A percentile compares a stretch with the other conserved stretches of the same genome.
Conservation (phyloP, 2,888 invertebrate species). For the Sinohyriopsis cumingii region DNA sequence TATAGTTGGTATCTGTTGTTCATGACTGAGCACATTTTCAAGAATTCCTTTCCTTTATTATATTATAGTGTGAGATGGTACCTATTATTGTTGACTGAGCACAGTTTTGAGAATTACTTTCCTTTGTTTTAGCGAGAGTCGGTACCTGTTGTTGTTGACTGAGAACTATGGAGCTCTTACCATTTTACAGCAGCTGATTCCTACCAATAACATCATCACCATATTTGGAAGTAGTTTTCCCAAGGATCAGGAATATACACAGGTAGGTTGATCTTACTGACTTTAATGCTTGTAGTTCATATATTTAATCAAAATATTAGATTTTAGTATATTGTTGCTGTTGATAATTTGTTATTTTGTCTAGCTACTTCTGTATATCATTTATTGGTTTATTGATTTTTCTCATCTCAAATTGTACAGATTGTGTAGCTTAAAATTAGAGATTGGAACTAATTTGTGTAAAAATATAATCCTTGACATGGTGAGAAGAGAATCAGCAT, state of each 20-base stretch:
- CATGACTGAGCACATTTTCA: constrained; percentile 51
- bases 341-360: no score
- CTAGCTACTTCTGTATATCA: no score
- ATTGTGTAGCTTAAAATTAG: no score
- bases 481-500: no score
- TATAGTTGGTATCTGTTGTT: constrained; percentile 67
- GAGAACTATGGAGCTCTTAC: constrained; percentile 67
- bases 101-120: neutral
- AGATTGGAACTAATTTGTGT: no score
- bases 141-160: constrained; percentile 68
- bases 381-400: no score
- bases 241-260: constrained; percentile 65
- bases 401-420: no score
- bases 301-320: no score
- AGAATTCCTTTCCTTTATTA: constrained; percentile 4
- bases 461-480: no score
- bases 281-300: no score
- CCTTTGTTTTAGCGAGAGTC: constrained; percentile 53
- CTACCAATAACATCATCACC: constrained; percentile 33
- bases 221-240: constrained; percentile 68
- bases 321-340: no score
- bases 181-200: constrained; percentile 58
- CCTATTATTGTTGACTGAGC: constrained; percentile 45
- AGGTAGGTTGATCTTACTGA: constrained; percentile 27
- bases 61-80: constrained; percentile 62